A percentile compares a stretch with the other conserved stretches of the same genome.
Conservation (phyloP, 2,888 invertebrate genomes). For the Zhuqinia jingwanae region DNA sequence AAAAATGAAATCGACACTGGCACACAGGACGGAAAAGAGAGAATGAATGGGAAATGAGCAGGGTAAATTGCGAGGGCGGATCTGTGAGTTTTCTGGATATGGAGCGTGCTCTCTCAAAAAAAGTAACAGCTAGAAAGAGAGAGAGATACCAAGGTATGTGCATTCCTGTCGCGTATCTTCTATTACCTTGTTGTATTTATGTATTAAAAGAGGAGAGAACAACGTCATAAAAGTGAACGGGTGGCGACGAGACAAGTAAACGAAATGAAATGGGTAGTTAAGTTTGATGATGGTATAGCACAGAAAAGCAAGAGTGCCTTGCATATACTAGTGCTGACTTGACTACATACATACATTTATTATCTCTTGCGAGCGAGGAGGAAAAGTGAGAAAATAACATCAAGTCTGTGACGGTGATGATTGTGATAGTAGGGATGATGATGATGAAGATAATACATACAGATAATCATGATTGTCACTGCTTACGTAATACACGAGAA, state of each 20-base stretch:
- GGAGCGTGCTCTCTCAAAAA: neutral
- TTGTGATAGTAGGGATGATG: neutral
- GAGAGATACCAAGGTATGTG: too few relatives aligned
- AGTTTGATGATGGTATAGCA: neutral
- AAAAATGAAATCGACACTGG: constrained; percentile 6
- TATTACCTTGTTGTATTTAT: constrained; percentile 34
- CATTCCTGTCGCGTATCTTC: constrained; percentile 40
- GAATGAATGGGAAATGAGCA: constrained; percentile 45
- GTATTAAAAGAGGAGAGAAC: constrained; percentile 32
- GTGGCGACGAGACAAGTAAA: constrained; percentile 7
- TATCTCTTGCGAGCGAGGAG: too few relatives aligned
- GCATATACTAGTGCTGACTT: too few relatives aligned
- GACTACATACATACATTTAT: too few relatives aligned
- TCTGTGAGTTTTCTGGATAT: neutral
- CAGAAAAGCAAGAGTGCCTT: neutral
- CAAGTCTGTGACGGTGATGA: neutral
- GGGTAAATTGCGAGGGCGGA: constrained; percentile 52
- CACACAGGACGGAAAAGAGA: neutral
- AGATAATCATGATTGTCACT: constrained; percentile 28
- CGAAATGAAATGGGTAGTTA: constrained; percentile 1
- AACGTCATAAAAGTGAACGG: constrained; percentile 40
- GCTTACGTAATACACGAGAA: neutral
- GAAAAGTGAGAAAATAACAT: neutral
- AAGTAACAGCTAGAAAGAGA: neutral
- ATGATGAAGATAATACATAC: too few relatives aligned